A percentile compares a stretch with the other conserved stretches of the same genome.
These are phyloP conservation scores for Acromyrmex charruanus DNA, from an alignment of 1,140 invertebrate species.

Conservation along the genomic window DNA sequence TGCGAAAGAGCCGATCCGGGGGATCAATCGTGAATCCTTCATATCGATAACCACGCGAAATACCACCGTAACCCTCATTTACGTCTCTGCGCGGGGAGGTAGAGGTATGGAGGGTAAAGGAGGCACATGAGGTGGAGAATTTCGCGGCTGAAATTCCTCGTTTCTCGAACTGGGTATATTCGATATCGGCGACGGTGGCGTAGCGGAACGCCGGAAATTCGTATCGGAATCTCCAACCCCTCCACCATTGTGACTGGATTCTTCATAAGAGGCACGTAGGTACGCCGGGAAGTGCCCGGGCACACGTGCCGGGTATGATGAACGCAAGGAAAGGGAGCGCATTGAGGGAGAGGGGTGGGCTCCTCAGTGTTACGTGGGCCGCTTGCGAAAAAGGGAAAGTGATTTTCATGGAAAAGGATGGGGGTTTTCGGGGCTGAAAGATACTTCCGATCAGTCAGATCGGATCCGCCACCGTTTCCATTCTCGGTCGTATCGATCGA, in stretches of 20 bases:
- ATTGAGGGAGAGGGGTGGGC: neutral
- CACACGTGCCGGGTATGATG: constrained; percentile 57
- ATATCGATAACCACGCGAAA: constrained; percentile 48
- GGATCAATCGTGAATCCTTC: constrained; percentile 14
- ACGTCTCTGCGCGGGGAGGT: neutral
- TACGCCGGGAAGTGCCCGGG: constrained; percentile 17
- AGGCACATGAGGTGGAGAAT: neutral
- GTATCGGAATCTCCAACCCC: constrained; percentile 31
- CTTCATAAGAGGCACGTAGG: constrained; percentile 59
- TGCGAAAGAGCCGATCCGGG: neutral
- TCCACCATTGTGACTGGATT: constrained; percentile 40
- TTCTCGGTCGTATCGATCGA: constrained; percentile 69
- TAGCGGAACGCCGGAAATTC: constrained; percentile 58
- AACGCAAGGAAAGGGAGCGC: constrained; percentile 10
- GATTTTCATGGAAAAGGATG: constrained; percentile 56
- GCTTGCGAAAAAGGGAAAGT: constrained; percentile 72
- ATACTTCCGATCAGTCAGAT: constrained; percentile 57
- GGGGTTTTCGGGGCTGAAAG: constrained; percentile 21
- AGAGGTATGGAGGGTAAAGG: neutral
- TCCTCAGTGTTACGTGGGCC: constrained; percentile 60
- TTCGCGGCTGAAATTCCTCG: constrained; percentile 54
- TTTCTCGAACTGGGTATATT: constrained; percentile 50
- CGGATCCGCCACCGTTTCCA: constrained; percentile 37
- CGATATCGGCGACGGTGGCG: constrained; percentile 38
- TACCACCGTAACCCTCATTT: constrained; percentile 45